Percentiles rank a stretch among this genome's conserved stretches.
Evolutionary conservation across 2,113 vertebrate genomes (phyloP).

Genomic region (Hippocampus guttulatus): DNA sequence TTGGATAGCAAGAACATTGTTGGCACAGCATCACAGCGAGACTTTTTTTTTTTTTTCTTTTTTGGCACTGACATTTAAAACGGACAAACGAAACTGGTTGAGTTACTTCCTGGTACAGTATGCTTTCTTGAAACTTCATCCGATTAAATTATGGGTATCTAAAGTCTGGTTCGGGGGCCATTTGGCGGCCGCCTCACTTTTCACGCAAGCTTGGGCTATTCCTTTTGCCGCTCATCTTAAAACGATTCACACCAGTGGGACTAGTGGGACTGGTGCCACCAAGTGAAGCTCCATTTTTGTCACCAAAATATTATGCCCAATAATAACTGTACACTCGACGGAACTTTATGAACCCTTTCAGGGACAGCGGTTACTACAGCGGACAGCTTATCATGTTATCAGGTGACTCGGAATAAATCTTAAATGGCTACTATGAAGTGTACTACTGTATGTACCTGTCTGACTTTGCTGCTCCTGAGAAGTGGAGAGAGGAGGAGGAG

Average conservation of each 20-base stretch:
- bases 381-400: no score
- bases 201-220: no score
- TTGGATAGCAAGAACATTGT: neutral
- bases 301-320: no score
- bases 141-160: neutral
- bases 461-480: conserved; percentile 72
- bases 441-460: conserved; percentile 70
- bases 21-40: neutral
- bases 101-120: no score
- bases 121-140: neutral
- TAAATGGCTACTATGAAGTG: conserved; percentile 18
- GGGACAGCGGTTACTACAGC: no score
- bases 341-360: no score
- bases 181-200: neutral
- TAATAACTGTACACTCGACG: no score
- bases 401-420: neutral
- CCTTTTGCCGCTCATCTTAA: no score
- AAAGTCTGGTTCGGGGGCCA: neutral
- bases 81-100: no score
- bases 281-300: no score
- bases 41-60: neutral
- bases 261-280: no score
- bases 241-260: no score
- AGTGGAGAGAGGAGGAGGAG: conserved; percentile 68
- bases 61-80: neutral